These are phyloP conservation scores for Diloba caeruleocephala DNA, from an alignment of 2,888 invertebrate genomes.

Conservation along the genomic window DNA sequence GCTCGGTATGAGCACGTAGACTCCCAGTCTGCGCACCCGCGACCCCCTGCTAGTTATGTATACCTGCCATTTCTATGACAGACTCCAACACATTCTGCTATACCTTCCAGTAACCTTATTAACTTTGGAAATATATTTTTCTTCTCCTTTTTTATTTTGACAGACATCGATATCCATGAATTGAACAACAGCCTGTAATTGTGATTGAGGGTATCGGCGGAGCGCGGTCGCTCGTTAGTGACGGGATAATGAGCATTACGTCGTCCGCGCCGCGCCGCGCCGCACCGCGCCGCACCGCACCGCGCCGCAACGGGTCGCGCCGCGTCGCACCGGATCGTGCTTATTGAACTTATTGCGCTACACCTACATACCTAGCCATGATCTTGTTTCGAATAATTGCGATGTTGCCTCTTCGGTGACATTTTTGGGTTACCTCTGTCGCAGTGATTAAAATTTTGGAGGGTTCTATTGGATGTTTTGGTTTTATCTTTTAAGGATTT, in stretches of 20 bases:
- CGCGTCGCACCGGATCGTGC: conserved; percentile 25
- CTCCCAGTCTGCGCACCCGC: too few relatives aligned
- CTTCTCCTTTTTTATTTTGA: neutral
- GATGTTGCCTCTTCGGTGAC: conserved; percentile 39
- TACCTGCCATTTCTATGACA: too few relatives aligned
- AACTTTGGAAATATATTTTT: neutral
- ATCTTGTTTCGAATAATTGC: conserved; percentile 48
- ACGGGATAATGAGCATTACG: conserved; percentile 69
- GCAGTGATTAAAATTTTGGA: conserved; percentile 14
- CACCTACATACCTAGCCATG: conserved; percentile 27
- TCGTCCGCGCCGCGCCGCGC: conserved; percentile 17
- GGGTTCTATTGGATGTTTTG: too few relatives aligned
- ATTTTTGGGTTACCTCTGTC: conserved; percentile 44
- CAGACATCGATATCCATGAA: neutral
- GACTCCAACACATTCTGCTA: too few relatives aligned
- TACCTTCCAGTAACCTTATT: neutral
- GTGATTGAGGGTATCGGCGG: conserved; percentile 65
- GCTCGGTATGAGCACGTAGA: too few relatives aligned
- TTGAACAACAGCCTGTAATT: conserved; percentile 44
- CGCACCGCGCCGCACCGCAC: conserved; percentile 18
- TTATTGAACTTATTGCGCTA: conserved; percentile 41
- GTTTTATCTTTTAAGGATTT: too few relatives aligned
- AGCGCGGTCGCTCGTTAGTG: conserved; percentile 67
- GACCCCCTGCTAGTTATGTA: too few relatives aligned
- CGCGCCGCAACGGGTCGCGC: conserved; percentile 13